Conservation (phyloP, 2,797 vertebrate species). For the Masticophis lateralis region DNA sequence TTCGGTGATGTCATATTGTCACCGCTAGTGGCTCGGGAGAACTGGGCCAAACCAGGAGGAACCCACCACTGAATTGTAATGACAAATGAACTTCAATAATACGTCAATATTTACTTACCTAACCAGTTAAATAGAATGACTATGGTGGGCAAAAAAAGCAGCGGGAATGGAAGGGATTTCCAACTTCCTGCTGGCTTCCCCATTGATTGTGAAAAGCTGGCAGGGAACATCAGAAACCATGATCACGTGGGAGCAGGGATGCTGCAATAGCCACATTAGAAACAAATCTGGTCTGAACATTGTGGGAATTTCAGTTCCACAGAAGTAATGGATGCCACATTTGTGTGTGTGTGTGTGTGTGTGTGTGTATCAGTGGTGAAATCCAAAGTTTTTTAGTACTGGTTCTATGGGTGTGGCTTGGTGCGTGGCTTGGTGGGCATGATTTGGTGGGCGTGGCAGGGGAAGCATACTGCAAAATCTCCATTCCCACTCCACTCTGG, state of each 20-base stretch:
- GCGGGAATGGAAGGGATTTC: background rate
- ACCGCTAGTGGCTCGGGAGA: too few relatives aligned
- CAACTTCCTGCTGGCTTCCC: background rate
- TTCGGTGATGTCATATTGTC: too few relatives aligned
- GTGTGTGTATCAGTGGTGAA: too few relatives aligned
- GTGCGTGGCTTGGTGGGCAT: too few relatives aligned
- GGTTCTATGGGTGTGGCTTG: too few relatives aligned
- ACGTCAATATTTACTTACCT: background rate
- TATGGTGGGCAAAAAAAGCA: background rate
- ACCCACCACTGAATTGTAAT: background rate
- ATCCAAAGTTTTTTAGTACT: too few relatives aligned
- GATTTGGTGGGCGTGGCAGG: too few relatives aligned
- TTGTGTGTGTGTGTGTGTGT: too few relatives aligned
- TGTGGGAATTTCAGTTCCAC: background rate
- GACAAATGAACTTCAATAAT: background rate
- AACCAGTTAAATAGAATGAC: background rate
- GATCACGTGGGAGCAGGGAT: background rate
- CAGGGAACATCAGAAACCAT: background rate
- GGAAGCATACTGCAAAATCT: too few relatives aligned
- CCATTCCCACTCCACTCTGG: too few relatives aligned
- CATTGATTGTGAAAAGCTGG: background rate
- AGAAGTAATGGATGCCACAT: background rate
- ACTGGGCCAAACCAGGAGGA: too few relatives aligned
- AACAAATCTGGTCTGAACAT: background rate
- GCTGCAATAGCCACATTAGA: background rate